Evolutionary conservation across 1,140 invertebrate genomes (phyloP), one percentile per base, ranked within the genome.

Genomic region (Drosophila melanica): DNA sequence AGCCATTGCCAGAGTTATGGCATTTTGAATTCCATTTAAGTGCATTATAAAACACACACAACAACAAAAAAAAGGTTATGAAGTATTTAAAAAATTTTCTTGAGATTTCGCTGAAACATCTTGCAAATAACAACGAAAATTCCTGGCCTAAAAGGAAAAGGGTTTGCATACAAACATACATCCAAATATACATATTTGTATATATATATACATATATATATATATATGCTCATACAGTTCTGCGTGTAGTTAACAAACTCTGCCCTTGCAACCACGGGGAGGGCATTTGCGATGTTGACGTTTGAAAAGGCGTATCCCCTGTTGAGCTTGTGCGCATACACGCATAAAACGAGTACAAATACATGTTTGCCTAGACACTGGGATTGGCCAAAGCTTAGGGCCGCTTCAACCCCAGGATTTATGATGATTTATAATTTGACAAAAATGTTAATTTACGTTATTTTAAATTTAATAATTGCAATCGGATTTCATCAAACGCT

Each of bases 81-180:
- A 63, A 84, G 57, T 54, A 90, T 90, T 76, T 77, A n/a, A 90
- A 80, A 89, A 85, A 89, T 90, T 60, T 84, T 84, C 85, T 84
- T 89, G 67, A 59, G 74, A 84, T 80, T 90, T 77, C 39, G 60
- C 64, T 67, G 44, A 66, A 79, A 72, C 75, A 70, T 89, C 85
- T 85, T 90, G 63, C 62, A 70, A 80, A 75, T 59, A 89, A 67
- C 69, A 78, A 90, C 79, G 53, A 79, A 89, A 89, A 84, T 90
- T 84, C 85, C 65, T 63, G 53, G 45, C 82, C 67, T 54, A 72
- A 74, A 76, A 73, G 62, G 54, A 74, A 84, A 78, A 81, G 79
- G 75, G 65, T 78, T 78, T 70, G 63, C 62, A 41, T 35, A 51
- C 41, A 54, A 39, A 33, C 16, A 35, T n/a, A 20, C 55, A 35